These are phyloP conservation scores for Pelosia muscerda DNA, from an alignment of 2,888 invertebrate species.

Conservation along the genomic window DNA sequence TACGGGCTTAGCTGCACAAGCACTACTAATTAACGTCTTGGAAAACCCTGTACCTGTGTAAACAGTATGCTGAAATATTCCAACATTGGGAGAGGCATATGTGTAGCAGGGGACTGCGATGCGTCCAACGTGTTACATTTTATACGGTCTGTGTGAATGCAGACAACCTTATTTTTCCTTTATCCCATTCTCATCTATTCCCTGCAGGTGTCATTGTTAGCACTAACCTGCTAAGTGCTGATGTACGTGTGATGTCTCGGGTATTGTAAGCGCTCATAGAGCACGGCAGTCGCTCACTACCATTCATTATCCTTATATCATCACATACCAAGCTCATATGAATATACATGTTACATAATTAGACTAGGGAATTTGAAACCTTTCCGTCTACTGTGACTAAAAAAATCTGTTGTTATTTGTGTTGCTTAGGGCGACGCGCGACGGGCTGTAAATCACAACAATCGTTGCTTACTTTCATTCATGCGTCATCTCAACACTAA, in stretches of 20 bases:
- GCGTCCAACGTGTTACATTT: too few relatives aligned
- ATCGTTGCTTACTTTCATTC: neutral
- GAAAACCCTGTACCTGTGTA: too few relatives aligned
- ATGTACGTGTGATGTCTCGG: too few relatives aligned
- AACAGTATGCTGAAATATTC: too few relatives aligned
- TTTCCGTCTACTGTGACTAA: neutral
- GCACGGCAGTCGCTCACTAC: neutral
- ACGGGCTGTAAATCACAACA: neutral
- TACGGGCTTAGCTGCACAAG: too few relatives aligned
- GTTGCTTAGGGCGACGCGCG: slow-evolving; percentile 1
- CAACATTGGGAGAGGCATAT: too few relatives aligned
- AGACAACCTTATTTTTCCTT: neutral
- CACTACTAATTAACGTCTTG: too few relatives aligned
- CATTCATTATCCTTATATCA: neutral
- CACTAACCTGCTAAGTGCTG: neutral
- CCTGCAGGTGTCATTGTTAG: neutral
- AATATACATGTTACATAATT: neutral
- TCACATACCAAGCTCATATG: neutral
- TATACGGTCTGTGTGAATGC: neutral
- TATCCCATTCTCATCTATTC: neutral
- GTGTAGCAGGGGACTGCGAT: too few relatives aligned
- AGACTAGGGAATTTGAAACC: neutral
- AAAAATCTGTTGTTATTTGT: neutral
- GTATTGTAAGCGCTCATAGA: neutral
- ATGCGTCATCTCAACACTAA: neutral